Percentiles rank a stretch among this genome's conserved stretches.
Evolutionary conservation across 1,140 invertebrate species (phyloP).

Genomic region (Drosophila ohnishii): DNA sequence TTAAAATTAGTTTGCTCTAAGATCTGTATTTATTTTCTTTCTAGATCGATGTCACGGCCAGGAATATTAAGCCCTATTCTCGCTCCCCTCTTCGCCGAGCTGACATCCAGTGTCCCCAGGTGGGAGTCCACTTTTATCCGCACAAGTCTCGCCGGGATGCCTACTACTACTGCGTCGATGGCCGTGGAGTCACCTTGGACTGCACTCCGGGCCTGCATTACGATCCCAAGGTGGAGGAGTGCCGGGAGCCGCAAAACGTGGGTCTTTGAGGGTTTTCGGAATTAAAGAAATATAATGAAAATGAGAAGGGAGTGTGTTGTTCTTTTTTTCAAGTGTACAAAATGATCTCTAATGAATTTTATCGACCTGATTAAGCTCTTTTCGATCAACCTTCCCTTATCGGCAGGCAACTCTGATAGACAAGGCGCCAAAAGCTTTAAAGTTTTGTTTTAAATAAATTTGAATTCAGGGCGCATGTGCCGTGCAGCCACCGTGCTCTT

Average conservation of each 20-base stretch:
- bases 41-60: constrained; percentile 30
- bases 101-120: constrained; percentile 61
- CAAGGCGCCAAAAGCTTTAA: constrained; percentile 2
- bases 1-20: neutral
- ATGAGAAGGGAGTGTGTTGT: neutral
- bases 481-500: constrained; percentile 46
- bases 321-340: neutral
- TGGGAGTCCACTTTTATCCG: constrained; percentile 57
- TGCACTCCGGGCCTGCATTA: constrained; percentile 73
- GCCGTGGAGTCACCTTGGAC: constrained; percentile 64
- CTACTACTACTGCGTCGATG: constrained; percentile 75
- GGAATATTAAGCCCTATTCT: constrained; percentile 66
- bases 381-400: neutral
- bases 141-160: constrained; percentile 59
- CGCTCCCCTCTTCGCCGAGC: constrained; percentile 64
- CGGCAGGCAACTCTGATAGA: neutral
- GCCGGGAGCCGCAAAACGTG: constrained; percentile 54
- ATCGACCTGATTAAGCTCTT: neutral
- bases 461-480: constrained; percentile 39
- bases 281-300: constrained; percentile 7
- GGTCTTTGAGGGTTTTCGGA: neutral
- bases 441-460: neutral
- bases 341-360: neutral
- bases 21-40: neutral
- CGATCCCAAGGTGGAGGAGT: constrained; percentile 57